Conservation (phyloP, 2,888 invertebrate genomes). For the Hoplodrina ambigua region DNA sequence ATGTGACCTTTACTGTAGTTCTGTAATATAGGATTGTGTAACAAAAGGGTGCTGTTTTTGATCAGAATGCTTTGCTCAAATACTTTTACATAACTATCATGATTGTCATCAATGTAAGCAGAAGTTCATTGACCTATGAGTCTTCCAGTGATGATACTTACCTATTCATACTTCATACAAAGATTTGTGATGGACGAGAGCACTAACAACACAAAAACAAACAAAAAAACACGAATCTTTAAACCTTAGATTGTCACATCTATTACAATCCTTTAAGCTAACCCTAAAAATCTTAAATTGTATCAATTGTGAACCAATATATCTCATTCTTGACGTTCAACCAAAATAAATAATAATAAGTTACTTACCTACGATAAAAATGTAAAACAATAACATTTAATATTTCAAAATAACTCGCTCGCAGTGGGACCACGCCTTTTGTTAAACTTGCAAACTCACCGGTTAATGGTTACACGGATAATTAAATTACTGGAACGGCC, state of each 20-base stretch:
- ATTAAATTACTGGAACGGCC: slow-evolving; percentile 64
- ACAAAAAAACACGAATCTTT: too few species aligned
- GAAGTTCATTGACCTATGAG: background rate
- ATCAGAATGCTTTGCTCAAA: background rate
- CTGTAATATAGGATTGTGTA: slow-evolving; percentile 18
- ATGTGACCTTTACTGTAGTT: slow-evolving; percentile 35
- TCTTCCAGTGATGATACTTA: background rate
- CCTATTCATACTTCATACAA: background rate
- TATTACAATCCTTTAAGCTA: background rate
- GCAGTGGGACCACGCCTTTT: slow-evolving; percentile 31
- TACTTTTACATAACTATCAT: background rate
- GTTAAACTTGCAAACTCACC: slow-evolving; percentile 43
- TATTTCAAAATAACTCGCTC: slow-evolving; percentile 27
- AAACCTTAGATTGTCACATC: background rate
- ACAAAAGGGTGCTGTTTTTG: slow-evolving; percentile 9
- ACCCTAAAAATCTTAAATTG: too few species aligned
- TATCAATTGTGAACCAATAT: background rate
- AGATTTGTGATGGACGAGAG: background rate
- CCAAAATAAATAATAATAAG: too few species aligned
- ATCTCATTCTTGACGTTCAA: background rate
- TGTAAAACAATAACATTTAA: background rate
- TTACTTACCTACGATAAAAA: background rate
- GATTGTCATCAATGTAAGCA: background rate
- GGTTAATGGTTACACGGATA: slow-evolving; percentile 54
- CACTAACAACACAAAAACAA: too few species aligned